A percentile compares a stretch with the other conserved stretches of the same genome.
Conservation (phyloP, 2,797 vertebrate genomes). For the Sylvia borin region DNA sequence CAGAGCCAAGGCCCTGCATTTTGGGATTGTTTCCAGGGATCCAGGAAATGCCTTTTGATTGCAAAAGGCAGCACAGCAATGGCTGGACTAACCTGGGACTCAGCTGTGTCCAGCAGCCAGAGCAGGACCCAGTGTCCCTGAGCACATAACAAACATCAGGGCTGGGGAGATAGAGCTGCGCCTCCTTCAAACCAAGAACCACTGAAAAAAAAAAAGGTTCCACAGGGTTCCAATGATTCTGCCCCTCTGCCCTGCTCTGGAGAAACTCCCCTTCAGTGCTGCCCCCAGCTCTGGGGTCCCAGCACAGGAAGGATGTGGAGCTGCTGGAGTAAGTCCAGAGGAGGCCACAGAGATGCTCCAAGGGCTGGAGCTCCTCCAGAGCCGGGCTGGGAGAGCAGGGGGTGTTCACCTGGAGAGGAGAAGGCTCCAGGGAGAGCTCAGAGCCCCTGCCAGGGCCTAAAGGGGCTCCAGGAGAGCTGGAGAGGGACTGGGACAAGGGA, state of each 20-base stretch:
- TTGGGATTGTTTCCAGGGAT: not conserved
- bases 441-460: not conserved
- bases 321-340: rapidly evolving
- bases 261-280: not conserved
- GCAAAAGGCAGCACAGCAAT: not conserved
- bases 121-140: not conserved
- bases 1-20: not conserved
- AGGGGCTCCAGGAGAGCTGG: not conserved
- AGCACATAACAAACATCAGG: rapidly evolving
- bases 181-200: not conserved
- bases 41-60: not conserved
- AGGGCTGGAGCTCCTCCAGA: not conserved
- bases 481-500: not conserved
- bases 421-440: not conserved
- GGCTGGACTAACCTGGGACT: not conserved
- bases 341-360: not conserved
- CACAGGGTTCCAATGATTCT: not conserved
- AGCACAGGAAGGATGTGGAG: rapidly evolving
- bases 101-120: not conserved
- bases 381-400: not conserved
- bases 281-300: not conserved
- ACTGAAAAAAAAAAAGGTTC: not conserved
- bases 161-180: not conserved
- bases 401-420: not conserved
- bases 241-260: not conserved